A percentile compares a stretch with the other conserved stretches of the same genome.
phyloP scores from a whole-genome alignment of 2,888 invertebrate species.

The Zygothrica quintamaculata region DNA sequence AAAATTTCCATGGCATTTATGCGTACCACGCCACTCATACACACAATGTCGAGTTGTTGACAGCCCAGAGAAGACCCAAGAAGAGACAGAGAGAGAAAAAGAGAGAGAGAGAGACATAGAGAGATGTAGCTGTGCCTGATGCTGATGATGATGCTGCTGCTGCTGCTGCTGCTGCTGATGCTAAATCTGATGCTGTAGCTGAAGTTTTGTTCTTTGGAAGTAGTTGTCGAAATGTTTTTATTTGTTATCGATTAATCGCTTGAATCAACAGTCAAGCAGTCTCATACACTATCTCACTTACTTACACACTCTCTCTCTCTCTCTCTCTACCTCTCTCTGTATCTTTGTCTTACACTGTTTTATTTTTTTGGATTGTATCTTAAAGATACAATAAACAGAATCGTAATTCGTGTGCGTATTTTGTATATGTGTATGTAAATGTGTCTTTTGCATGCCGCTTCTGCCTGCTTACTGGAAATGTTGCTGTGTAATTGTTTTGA shows the following conservation, averaged over 20 bases:
- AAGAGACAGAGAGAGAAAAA: conserved; percentile 15
- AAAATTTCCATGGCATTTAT: conserved; percentile 80
- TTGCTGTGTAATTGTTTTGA: conserved; percentile 80
- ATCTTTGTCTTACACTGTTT: conserved; percentile 31
- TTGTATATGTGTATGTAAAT: conserved; percentile 38
- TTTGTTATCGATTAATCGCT: conserved; percentile 80
- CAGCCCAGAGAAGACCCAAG: conserved; percentile 47
- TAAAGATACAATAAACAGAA: conserved; percentile 41
- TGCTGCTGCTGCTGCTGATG: not conserved
- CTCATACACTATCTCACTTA: conserved; percentile 34
- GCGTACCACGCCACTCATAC: conserved; percentile 76
- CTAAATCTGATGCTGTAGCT: conserved; percentile 23
- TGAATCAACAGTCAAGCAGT: conserved; percentile 67
- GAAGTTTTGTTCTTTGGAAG: conserved; percentile 65
- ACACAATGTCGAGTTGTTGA: conserved; percentile 77
- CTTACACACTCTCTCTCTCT: conserved; percentile 4
- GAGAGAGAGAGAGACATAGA: not conserved
- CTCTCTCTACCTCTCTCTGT: conserved; percentile 4
- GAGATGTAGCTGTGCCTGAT: not conserved
- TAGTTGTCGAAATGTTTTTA: conserved; percentile 80
- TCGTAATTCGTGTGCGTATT: conserved; percentile 18
- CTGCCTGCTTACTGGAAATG: conserved; percentile 61
- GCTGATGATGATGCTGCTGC: conserved; percentile 25
- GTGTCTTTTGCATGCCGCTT: conserved; percentile 55
- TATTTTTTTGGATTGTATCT: conserved; percentile 29